These are phyloP conservation scores for Plecotus auritus DNA, from an alignment of 2,113 vertebrate genomes.

Conservation along the genomic window DNA sequence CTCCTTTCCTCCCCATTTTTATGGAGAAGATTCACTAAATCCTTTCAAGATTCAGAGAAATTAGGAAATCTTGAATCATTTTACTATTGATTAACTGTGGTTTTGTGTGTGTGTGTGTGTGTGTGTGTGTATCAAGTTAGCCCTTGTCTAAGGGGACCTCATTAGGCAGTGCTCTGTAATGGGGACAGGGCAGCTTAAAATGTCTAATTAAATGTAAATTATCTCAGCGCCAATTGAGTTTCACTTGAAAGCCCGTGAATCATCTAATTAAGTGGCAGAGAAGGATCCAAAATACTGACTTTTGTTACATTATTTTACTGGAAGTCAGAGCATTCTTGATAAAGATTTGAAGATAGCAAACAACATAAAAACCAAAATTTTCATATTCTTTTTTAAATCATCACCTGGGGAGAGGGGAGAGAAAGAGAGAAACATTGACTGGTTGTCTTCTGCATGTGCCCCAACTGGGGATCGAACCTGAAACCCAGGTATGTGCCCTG, in stretches of 20 bases:
- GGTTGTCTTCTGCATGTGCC: too few relatives aligned
- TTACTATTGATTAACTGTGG: not conserved
- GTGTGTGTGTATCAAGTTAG: not conserved
- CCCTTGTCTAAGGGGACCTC: not conserved
- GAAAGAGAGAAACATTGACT: too few relatives aligned
- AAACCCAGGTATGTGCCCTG: too few relatives aligned
- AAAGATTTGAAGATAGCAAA: not conserved
- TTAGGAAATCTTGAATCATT: constrained; percentile 19
- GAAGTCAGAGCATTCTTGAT: not conserved
- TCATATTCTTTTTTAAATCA: not conserved
- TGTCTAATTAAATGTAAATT: not conserved
- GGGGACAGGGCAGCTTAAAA: not conserved
- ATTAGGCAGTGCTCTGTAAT: not conserved
- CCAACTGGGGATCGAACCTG: too few relatives aligned
- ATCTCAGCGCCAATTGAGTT: not conserved
- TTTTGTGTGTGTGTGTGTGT: not conserved
- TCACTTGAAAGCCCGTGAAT: not conserved
- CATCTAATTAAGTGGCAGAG: not conserved
- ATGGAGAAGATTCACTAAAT: not conserved
- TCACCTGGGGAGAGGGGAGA: too few relatives aligned
- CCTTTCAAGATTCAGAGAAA: not conserved
- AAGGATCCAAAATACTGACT: not conserved
- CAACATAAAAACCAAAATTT: not conserved
- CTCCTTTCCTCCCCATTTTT: not conserved
- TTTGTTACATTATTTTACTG: not conserved